phyloP scores from a whole-genome alignment of 2,113 vertebrate species.

The Coptodon rendalli region DNA sequence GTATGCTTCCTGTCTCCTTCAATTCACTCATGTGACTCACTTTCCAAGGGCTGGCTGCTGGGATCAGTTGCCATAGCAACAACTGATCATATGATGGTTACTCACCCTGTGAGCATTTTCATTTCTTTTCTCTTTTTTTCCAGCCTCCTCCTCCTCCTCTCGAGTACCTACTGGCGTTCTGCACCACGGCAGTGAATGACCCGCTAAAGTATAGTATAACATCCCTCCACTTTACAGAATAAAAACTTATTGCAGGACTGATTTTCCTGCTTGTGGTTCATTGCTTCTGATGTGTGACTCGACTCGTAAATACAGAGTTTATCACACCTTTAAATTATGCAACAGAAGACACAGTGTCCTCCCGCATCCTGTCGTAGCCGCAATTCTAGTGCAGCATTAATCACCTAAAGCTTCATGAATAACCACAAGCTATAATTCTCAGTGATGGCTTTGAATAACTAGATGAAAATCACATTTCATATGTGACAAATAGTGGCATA shows the following conservation, averaged over 20 bases:
- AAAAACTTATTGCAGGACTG: background rate
- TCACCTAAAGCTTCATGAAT: conserved; percentile 4
- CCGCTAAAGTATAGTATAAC: background rate
- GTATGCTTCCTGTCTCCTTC: conserved; percentile 62
- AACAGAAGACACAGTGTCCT: background rate
- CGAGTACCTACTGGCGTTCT: background rate
- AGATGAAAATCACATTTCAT: background rate
- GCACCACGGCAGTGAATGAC: conserved; percentile 26
- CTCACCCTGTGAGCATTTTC: conserved; percentile 44
- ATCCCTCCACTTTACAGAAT: background rate
- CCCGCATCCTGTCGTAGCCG: background rate
- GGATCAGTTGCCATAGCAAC: conserved; percentile 79
- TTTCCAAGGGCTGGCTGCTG: conserved; percentile 70
- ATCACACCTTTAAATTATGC: conserved; percentile 44
- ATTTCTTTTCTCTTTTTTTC: background rate
- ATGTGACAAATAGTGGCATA: background rate
- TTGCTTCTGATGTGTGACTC: background rate
- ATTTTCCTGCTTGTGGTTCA: background rate
- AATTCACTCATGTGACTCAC: conserved; percentile 75
- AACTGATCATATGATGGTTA: conserved; percentile 73
- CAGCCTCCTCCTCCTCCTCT: background rate
- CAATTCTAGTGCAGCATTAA: conserved; percentile 6
- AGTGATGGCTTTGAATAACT: background rate
- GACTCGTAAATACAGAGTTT: background rate
- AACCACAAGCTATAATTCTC: background rate